Evolutionary conservation across 2,113 vertebrate genomes (phyloP).

Genomic region (Anoura caudifer): DNA sequence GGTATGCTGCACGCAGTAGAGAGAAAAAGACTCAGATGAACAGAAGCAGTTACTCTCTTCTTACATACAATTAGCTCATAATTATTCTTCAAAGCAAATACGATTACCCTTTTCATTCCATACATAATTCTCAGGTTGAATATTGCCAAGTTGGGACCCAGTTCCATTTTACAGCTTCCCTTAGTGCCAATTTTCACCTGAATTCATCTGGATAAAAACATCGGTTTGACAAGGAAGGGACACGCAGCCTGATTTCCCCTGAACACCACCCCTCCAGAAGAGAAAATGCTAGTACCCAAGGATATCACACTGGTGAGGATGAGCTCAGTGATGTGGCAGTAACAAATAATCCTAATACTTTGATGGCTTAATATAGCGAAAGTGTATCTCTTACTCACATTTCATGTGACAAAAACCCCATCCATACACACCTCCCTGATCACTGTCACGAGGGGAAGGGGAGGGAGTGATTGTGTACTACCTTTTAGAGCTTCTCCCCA

Average conservation of each 20-base stretch:
- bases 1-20: not conserved
- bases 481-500: not conserved
- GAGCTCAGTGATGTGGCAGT: not conserved
- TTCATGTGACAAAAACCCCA: not conserved
- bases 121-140: constrained; percentile 43
- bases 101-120: constrained; percentile 58
- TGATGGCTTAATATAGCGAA: not conserved
- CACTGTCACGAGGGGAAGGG: not conserved
- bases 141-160: constrained; percentile 38
- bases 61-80: constrained; percentile 22
- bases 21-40: not conserved
- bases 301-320: not conserved
- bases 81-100: constrained; percentile 61
- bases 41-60: not conserved
- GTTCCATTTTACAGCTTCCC: constrained; percentile 46
- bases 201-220: constrained; percentile 50
- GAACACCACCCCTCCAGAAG: not conserved
- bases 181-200: constrained; percentile 53
- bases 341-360: not conserved
- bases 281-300: not conserved
- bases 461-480: no score
- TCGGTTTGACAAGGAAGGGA: constrained; percentile 7
- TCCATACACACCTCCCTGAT: not conserved
- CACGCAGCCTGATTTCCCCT: not conserved
- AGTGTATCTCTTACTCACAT: not conserved